A percentile compares a stretch with the other conserved stretches of the same genome.
phyloP scores from a whole-genome alignment of 2,888 invertebrate species.

The Glaucopsyche alexis region DNA sequence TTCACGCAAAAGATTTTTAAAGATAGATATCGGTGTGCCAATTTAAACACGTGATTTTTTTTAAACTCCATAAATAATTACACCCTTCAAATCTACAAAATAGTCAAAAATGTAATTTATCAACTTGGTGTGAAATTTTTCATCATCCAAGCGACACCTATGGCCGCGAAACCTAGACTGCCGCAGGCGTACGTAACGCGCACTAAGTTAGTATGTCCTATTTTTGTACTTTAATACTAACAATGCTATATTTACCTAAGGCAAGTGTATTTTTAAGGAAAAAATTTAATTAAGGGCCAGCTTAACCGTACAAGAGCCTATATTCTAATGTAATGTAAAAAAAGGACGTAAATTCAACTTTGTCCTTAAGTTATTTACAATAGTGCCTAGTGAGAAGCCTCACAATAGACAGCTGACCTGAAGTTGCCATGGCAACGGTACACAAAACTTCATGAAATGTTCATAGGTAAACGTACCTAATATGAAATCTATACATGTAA shows the following conservation, averaged over 20 bases:
- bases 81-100: too few species aligned
- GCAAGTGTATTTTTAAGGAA: neutral
- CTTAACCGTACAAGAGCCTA: neutral
- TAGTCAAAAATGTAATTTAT: too few species aligned
- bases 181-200: conserved; percentile 7
- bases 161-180: conserved; percentile 6
- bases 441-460: conserved; percentile 41
- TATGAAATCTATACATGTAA: conserved; percentile 22
- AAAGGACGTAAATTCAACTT: neutral
- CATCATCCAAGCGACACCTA: neutral
- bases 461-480: conserved; percentile 16
- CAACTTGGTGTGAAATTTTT: neutral
- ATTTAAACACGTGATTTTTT: neutral
- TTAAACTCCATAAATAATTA: neutral
- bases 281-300: neutral
- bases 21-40: too few species aligned
- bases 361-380: conserved; percentile 2
- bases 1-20: neutral
- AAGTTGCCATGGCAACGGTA: conserved; percentile 45
- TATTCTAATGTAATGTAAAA: neutral
- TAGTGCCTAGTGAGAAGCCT: too few species aligned
- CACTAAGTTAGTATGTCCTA: neutral
- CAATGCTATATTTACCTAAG: neutral
- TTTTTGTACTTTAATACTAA: conserved; percentile 14
- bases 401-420: conserved; percentile 43